Base-by-base conservation (phyloP, 2,113 vertebrate species). In the Onychorhynchus coronatus region DNA sequence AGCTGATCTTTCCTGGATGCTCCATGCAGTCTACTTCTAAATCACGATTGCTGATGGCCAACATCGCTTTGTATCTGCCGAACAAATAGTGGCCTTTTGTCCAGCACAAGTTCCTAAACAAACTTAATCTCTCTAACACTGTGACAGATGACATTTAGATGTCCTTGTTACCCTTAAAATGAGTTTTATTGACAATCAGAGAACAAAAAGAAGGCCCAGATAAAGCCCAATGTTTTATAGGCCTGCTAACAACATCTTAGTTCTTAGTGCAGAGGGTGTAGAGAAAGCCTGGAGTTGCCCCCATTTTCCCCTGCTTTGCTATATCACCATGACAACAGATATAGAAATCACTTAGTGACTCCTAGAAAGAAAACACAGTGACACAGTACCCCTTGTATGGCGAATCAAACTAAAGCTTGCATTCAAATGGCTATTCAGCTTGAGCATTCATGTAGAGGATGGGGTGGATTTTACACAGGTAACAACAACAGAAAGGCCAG, bases 341-440 rank as follows among this genome's bases (percentile, higher is more conserved):
- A 99, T 99, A 99, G 99, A 99, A 99, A 99, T 99, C 99, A 99
- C 98, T 99, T 98, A 98, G 98, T 98, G 99, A 99, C 98, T 99
- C 98, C 98, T 97, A 98, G 98, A 98, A 98, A 99, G 98, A 98
- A 98, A 98, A 98, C 98, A 98, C 97, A 98, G 98, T 98, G 99
- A 99, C 98, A 99, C 98, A 98, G 98, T 98, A 98, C 98, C 98
- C 98, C 98, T 99, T 99, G 98, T 99, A 99, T 99, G 98, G 98
- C 98, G 98, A 98, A 99, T 98, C 98, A 98, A 98, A 98, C 98
- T 98, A 98, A 98, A 98, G 97, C 98, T 98, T 98, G 98, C 98
- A 98, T 99, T 99, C 98, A 99, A 98, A 98, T 97, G 97, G 98
- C 97, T 98, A 99, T 99, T 99, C 98, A 98, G 98, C 98, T 98